Evolutionary conservation across 1,140 invertebrate species (phyloP).

Genomic region (Oryzaephilus surinamensis): DNA sequence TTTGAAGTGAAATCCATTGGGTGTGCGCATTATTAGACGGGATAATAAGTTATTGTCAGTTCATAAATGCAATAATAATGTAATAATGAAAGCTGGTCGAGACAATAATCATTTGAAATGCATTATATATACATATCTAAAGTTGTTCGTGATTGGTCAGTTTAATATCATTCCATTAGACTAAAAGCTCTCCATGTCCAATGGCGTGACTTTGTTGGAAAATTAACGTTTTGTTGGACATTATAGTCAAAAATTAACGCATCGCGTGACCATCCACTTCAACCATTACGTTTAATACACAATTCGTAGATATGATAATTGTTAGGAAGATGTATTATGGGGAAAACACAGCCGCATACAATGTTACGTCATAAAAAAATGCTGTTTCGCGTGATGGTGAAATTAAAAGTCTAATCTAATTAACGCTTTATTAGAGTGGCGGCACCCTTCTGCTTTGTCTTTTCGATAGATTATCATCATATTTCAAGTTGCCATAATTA

Average conservation of each 20-base stretch:
- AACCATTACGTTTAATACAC: too few species aligned
- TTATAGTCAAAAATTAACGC: constrained; percentile 21
- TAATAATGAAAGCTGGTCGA: too few species aligned
- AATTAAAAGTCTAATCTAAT: constrained; percentile 28
- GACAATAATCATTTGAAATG: too few species aligned
- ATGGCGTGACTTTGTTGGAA: constrained; percentile 19
- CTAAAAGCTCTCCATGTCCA: constrained; percentile 16
- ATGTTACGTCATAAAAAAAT: constrained; percentile 23
- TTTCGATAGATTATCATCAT: constrained; percentile 19
- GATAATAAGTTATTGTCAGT: too few species aligned
- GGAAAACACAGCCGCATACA: too few species aligned
- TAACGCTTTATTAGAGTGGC: constrained; percentile 28
- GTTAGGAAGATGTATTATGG: too few species aligned
- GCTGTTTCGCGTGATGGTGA: constrained; percentile 12
- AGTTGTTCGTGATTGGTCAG: constrained; percentile 19
- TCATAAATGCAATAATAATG: too few species aligned
- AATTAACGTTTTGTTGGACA: constrained; percentile 25
- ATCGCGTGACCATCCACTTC: constrained; percentile 14
- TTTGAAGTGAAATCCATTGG: too few species aligned
- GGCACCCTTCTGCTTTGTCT: constrained; percentile 20
- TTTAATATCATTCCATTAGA: constrained; percentile 26
- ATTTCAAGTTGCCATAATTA: constrained; percentile 20
- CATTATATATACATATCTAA: constrained; percentile 21
- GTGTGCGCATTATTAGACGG: too few species aligned
- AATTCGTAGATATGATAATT: too few species aligned